phyloP scores from a whole-genome alignment of 2,797 vertebrate genomes.

The Otolemur crassicaudatus region DNA sequence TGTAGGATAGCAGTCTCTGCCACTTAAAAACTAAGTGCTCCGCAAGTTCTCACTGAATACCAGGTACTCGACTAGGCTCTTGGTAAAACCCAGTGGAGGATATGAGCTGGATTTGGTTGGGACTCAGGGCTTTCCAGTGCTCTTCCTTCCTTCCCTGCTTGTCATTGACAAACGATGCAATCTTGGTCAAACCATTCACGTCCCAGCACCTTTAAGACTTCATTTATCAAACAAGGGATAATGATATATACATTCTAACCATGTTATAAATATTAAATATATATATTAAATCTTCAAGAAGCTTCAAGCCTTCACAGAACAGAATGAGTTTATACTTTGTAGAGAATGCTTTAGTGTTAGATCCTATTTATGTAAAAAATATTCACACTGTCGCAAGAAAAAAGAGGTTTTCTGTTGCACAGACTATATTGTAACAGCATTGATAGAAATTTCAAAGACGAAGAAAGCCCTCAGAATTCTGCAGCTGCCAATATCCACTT shows the following conservation, averaged over 20 bases:
- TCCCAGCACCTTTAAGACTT: conserved; percentile 49
- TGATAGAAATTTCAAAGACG: conserved; percentile 33
- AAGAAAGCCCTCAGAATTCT: conserved; percentile 6
- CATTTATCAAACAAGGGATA: conserved; percentile 62
- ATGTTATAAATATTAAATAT: conserved; percentile 78
- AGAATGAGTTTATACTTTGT: conserved; percentile 57
- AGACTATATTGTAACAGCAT: background rate
- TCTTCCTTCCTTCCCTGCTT: background rate
- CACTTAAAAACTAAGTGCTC: background rate
- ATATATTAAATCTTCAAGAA: conserved; percentile 69
- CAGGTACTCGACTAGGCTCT: background rate
- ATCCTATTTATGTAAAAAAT: background rate
- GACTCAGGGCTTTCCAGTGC: conserved; percentile 18
- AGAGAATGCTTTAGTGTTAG: conserved; percentile 25
- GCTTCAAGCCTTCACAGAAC: conserved; percentile 60
- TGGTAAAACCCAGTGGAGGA: background rate
- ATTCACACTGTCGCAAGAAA: conserved; percentile 12
- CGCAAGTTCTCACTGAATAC: background rate
- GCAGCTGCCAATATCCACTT: background rate
- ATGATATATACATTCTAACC: conserved; percentile 20
- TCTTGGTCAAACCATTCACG: conserved; percentile 55
- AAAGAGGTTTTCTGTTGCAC: conserved; percentile 3
- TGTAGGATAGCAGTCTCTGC: background rate
- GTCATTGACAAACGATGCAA: conserved; percentile 62
- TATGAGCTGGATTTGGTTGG: background rate